Evolutionary conservation across 2,888 invertebrate species (phyloP), one percentile per base, ranked within the genome.

Genomic region (Drosophila putrida): DNA sequence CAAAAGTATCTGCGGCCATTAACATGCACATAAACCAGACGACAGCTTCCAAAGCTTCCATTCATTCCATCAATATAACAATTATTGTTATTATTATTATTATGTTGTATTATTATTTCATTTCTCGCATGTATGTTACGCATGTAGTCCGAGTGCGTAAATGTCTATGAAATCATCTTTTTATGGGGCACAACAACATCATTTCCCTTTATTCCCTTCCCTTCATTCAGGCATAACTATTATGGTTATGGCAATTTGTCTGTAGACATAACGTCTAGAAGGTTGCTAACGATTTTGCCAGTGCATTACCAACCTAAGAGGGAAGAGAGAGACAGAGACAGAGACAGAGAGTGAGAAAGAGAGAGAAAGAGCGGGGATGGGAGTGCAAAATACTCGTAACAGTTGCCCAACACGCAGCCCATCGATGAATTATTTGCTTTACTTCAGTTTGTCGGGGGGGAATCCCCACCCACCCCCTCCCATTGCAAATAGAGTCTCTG

Each of bases 171-270:
- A 90, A 88, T 90, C 90, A 88, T 89, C 90, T 84, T 84, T 89
- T 90, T 88, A 88, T 88, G 82, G 80, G 60, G 55, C 76, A 66
- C 62, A 53, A 69, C 10, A 31, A 15, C 71, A 51, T 53, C 82
- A 64, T 59, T 71, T 64, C 13, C 44, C 39, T 11, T 4, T 6
- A 2, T 27, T 46, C 35, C 44, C 11, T 36, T 28, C 13, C 33
- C 11, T n/a, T n/a, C 33, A 33, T 5, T 25, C 63, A 25, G 60
- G 47, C 57, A 77, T 79, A 83, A 82, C 87, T 83, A 79, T 87
- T 84, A 90, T 88, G 87, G 80, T 88, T 89, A 89, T 90, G 87
- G 90, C 90, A 90, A 89, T 89, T 89, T 89, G 90, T 90, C 89
- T 84, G 90, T 87, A 84, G 90, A 90, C 83, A 84, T 75, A 79